Percentiles rank a stretch among this genome's conserved stretches.
Evolutionary conservation across 1,140 invertebrate species (phyloP).

Genomic region (Ridgeia piscesae): DNA sequence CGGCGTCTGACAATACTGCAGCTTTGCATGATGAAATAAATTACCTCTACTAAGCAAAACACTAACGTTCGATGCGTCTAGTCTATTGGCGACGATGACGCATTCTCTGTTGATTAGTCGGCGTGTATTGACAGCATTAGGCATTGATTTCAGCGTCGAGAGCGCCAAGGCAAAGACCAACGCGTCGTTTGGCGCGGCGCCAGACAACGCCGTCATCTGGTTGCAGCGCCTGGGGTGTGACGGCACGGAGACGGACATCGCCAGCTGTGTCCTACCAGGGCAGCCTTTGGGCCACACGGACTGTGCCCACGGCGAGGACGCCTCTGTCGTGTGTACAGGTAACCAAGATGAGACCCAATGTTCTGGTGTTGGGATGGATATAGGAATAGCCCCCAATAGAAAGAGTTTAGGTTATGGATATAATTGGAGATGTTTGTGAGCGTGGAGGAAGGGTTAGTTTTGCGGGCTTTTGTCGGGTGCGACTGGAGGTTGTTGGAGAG

Average conservation of each 20-base stretch:
- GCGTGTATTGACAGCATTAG: not conserved
- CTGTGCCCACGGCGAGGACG: constrained; percentile 18
- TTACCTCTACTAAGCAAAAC: not conserved
- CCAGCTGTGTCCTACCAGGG: not conserved
- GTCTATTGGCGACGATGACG: not conserved
- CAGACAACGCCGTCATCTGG: constrained; percentile 13
- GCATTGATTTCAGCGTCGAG: constrained; percentile 6
- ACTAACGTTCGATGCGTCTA: not conserved
- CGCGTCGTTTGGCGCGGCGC: constrained; percentile 16
- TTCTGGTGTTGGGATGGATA: too few species aligned
- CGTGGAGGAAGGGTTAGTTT: too few species aligned
- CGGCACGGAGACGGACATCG: constrained; percentile 16
- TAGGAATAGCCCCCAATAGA: too few species aligned
- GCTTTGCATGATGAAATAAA: not conserved
- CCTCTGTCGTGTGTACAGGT: constrained; percentile 10
- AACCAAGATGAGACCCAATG: not conserved
- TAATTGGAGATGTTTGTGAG: too few species aligned
- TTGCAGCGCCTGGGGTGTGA: constrained; percentile 13
- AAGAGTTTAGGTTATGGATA: too few species aligned
- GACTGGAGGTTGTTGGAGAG: too few species aligned
- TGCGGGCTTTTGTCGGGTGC: too few species aligned
- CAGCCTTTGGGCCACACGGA: not conserved
- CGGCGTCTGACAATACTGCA: not conserved
- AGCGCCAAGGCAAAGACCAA: not conserved
- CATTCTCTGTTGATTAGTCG: not conserved